Evolutionary conservation across 2,888 invertebrate genomes (phyloP), one percentile per base, ranked within the genome.

Genomic region (Allolobophora icterica): DNA sequence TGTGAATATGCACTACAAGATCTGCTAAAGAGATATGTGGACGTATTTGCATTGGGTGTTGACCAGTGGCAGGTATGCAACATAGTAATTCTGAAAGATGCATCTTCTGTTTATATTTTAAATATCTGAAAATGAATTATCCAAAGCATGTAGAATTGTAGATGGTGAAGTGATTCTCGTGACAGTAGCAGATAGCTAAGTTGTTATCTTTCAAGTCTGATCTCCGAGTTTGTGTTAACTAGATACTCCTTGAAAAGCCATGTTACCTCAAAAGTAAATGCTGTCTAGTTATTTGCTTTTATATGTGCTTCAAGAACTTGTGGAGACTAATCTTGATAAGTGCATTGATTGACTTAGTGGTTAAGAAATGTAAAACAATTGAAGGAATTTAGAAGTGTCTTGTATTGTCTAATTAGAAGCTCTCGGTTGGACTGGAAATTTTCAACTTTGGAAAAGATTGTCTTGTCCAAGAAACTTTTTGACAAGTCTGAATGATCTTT

Each of bases 21-120:
- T 21, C 96, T 97, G 90, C 96, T 99, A 30, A 99, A 99, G 96
- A 96, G 97, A 94, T 97, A 97, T 92, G 97, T 97, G 90, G 98
- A 99, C 96, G 96, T 99, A 93, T 99, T 99, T 95, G 97, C 97
- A 96, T 99, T 95, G 99, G 99, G 93, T 97, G n/a, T 99, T 93
- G 95, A 95, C 94, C 93, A 95, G 91, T 95, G 95, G 95, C 95
- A 95, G 95, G 95, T 95, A 90, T 84, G 94, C 71, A 89, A 24
- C 38, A 38, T 71, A 71, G 89, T 21, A 90, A 35, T 87, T 21
- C 38, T n/a, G n/a, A 30, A 52, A 13, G 17, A n/a, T 71, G n/a
- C 71, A 71, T 30, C 71, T n/a, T 71, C n/a, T 71, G 71, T 71
- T n/a, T n/a, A 11, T n/a, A 71, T 71, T 30, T 52, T 52, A 52